Evolutionary conservation across 2,113 vertebrate species (phyloP).

Genomic region (Chloropsis hardwickii): DNA sequence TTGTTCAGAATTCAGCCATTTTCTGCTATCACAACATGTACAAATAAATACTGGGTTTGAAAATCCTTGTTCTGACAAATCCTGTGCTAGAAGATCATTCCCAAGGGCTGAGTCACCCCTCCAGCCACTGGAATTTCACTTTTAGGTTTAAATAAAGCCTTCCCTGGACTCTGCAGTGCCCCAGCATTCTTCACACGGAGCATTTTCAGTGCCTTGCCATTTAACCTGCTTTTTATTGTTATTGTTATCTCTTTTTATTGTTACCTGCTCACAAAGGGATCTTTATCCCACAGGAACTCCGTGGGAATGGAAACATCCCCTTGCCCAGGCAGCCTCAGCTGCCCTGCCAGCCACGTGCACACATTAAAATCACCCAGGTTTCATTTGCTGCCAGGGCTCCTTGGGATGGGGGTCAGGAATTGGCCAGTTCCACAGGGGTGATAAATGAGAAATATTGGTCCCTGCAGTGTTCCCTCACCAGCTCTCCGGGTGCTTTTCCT

Average conservation of each 20-base stretch:
- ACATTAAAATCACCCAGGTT: background rate
- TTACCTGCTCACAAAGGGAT: background rate
- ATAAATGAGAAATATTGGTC: background rate
- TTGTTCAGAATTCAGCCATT: background rate
- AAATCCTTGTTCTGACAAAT: background rate
- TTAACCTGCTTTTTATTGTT: background rate
- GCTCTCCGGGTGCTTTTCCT: background rate
- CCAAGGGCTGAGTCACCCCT: background rate
- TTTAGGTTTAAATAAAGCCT: background rate
- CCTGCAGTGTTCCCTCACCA: background rate
- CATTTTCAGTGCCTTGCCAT: background rate
- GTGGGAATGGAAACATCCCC: background rate
- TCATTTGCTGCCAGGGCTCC: background rate
- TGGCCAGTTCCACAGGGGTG: background rate
- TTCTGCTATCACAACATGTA: background rate
- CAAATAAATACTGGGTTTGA: background rate
- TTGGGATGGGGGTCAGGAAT: background rate
- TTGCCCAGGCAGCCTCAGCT: background rate
- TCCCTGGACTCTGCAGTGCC: background rate
- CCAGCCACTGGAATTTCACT: background rate
- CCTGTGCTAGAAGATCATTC: background rate
- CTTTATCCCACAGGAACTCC: background rate
- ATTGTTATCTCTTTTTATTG: background rate
- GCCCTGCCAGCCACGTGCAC: background rate
- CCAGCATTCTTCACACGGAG: accelerated